Evolutionary conservation across 2,797 vertebrate genomes (phyloP).

Genomic region (Eulemur mongoz): DNA sequence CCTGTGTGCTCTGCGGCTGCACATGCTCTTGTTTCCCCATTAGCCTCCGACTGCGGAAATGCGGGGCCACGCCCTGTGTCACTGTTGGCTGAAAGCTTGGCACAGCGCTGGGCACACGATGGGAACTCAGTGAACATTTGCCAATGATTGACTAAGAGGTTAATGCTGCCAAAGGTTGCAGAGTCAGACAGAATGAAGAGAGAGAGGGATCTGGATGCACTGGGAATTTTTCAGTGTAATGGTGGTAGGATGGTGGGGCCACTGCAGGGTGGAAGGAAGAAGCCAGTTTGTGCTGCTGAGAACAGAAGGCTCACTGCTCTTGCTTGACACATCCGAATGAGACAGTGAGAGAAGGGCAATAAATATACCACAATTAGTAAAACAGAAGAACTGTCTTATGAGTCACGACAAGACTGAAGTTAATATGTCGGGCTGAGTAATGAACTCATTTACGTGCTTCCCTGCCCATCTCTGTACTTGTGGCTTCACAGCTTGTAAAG

Average conservation of each 20-base stretch:
- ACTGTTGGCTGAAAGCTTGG: not conserved
- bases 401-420: not conserved
- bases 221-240: not conserved
- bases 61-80: not conserved
- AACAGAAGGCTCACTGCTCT: not conserved
- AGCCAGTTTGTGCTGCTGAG: not conserved
- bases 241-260: not conserved
- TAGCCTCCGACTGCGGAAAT: not conserved
- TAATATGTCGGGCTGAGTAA: not conserved
- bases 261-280: not conserved
- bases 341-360: not conserved
- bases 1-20: not conserved
- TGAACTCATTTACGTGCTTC: not conserved
- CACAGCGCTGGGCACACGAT: not conserved
- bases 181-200: not conserved
- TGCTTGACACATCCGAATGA: not conserved
- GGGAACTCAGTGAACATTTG: not conserved
- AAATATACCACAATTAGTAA: not conserved
- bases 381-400: constrained; percentile 21
- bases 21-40: not conserved
- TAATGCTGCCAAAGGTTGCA: not conserved
- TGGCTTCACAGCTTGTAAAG: not conserved
- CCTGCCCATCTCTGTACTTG: not conserved
- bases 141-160: not conserved
- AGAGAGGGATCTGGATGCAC: not conserved